A percentile compares a stretch with the other conserved stretches of the same genome.
These are phyloP conservation scores for Scolopax rusticola DNA, from an alignment of 2,797 vertebrate genomes.

Conservation along the genomic window DNA sequence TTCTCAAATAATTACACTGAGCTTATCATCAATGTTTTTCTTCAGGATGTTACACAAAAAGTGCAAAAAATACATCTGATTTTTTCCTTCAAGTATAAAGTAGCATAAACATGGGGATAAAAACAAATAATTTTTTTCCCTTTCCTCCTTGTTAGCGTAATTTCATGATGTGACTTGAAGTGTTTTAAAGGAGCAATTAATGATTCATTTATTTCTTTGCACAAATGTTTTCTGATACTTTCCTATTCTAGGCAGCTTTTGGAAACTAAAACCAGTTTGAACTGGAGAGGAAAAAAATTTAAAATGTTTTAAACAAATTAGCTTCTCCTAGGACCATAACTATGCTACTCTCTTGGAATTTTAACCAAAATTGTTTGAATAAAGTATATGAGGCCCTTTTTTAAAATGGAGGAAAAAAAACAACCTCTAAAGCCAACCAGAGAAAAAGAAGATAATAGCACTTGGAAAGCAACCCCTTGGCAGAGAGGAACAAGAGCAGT, in stretches of 20 bases:
- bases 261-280: conserved; percentile 25
- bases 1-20: background rate
- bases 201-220: background rate
- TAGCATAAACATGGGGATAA: background rate
- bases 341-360: conserved; percentile 58
- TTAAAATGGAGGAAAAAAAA: conserved; percentile 7
- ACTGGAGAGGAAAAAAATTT: conserved; percentile 41
- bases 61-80: background rate
- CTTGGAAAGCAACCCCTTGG: conserved; percentile 85
- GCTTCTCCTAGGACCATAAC: conserved; percentile 40
- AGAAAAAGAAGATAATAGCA: conserved; percentile 81
- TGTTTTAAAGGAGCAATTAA: conserved; percentile 1
- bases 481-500: conserved; percentile 87
- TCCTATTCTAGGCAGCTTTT: background rate
- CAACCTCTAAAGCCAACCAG: conserved; percentile 75
- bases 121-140: background rate
- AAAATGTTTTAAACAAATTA: conserved; percentile 47
- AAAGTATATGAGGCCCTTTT: conserved; percentile 51
- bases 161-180: background rate
- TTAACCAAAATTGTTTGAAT: conserved; percentile 73
- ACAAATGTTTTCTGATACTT: background rate
- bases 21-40: background rate
- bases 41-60: background rate
- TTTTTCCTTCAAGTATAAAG: background rate
- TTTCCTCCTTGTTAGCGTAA: background rate